Base-by-base conservation (phyloP, 2,888 invertebrate genomes). In the Sycophila texana region DNA sequence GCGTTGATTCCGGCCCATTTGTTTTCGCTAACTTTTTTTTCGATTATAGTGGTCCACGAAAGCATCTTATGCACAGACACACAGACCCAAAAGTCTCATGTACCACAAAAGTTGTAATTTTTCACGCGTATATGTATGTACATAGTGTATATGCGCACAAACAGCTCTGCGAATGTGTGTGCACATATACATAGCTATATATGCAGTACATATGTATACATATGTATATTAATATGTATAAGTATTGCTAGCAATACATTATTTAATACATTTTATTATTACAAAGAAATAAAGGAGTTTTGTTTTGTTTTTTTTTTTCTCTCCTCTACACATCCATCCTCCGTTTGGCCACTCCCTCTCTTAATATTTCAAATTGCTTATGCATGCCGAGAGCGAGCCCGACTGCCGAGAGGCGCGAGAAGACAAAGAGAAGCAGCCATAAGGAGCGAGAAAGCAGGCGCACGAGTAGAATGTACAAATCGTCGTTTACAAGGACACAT, bases 241-340 rank as follows among this genome's bases (percentile, higher is more conserved):
- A 87, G 87, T 89, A 89, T 88, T 88, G 88, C 87, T 87, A 88
- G 88, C 85, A 86, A 88, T 88, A 87, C 87, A 86, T 87, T 87
- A 89, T 89, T 89, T 89, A 89, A 89, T 89, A 89, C 89, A 89
- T 88, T 89, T 88, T 89, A 89, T 88, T 88, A 89, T 88, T 88
- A 68, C 26, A 68, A 63, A 26, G n/a, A 63, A 63, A 63, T n/a
- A 7, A 63, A 68, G 55, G 30, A 39, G 39, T 68, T 26, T 5
- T 55, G 12, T 68, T 68, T 68, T 57, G 39, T 68, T 26, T 5
- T 55, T n/a, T 68, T 68, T 68, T 57, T 57, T 57, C 16, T 30
- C 3, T 4, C n/a, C 2, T 0, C 16, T 26, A 61, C n/a, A 39
- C 39, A 39, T 39, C 39, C 39, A 39, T 39, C 39, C 39, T 39